phyloP scores from a whole-genome alignment of 2,113 vertebrate genomes.

The Cyprinodon tularosa region DNA sequence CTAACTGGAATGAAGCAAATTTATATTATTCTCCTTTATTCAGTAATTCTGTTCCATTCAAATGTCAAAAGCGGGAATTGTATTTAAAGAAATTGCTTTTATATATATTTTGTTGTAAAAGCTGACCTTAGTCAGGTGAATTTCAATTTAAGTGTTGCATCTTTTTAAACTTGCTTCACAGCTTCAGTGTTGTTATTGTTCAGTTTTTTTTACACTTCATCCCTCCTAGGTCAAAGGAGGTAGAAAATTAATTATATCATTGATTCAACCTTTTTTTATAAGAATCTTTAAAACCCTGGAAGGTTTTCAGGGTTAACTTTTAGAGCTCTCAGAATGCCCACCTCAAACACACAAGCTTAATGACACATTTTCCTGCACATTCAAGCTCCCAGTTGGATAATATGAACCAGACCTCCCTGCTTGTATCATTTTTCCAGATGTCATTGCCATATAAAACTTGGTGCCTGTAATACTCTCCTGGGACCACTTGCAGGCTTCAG shows the following conservation, averaged over 20 bases:
- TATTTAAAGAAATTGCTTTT: conserved; percentile 13
- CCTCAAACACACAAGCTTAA: conserved; percentile 36
- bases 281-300: too few relatives aligned
- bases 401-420: conserved; percentile 22
- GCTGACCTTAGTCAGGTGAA: conserved; percentile 10
- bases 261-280: too few relatives aligned
- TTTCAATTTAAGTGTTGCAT: neutral
- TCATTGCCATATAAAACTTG: conserved; percentile 35
- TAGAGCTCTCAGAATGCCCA: conserved; percentile 28
- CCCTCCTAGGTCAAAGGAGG: neutral
- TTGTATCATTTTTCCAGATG: conserved; percentile 39
- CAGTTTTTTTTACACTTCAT: conserved; percentile 3
- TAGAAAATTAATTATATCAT: neutral
- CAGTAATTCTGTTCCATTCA: conserved; percentile 12
- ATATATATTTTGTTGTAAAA: conserved; percentile 13
- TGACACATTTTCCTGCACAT: conserved; percentile 41
- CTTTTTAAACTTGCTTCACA: conserved; percentile 9
- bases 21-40: conserved; percentile 28
- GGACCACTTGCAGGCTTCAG: conserved; percentile 15
- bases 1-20: conserved; percentile 13
- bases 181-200: neutral
- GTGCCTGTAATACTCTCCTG: conserved; percentile 1
- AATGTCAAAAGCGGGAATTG: conserved; percentile 1
- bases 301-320: conserved; percentile 11
- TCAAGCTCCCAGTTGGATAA: conserved; percentile 22